These are phyloP conservation scores for Pangasius krempfi DNA, from an alignment of 2,797 vertebrate genomes.

Conservation along the genomic window DNA sequence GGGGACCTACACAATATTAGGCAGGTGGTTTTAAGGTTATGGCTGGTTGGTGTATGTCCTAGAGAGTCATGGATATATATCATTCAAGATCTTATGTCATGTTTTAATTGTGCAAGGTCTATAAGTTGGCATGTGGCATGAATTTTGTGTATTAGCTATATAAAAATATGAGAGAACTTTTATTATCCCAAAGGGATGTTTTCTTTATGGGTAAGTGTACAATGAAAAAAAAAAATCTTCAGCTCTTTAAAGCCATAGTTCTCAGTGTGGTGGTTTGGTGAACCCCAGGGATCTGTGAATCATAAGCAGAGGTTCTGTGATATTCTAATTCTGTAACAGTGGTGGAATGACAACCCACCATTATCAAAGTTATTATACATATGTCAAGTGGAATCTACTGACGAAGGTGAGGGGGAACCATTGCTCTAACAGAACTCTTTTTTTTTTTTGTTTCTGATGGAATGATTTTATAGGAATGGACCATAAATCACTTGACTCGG, in stretches of 20 bases:
- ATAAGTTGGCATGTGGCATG: too few species aligned
- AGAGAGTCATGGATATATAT: background rate
- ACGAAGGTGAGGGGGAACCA: background rate
- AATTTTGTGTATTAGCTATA: too few species aligned
- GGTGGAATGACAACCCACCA: background rate
- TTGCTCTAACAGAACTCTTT: too few species aligned
- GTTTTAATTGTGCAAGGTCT: background rate
- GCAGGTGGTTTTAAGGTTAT: too few species aligned
- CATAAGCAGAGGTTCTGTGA: background rate
- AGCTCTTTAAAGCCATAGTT: background rate
- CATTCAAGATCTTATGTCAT: background rate
- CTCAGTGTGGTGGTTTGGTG: background rate
- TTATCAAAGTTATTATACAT: background rate
- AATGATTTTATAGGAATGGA: background rate
- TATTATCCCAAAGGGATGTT: background rate
- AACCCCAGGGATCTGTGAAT: background rate
- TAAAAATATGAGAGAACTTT: too few species aligned
- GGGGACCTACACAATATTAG: too few species aligned
- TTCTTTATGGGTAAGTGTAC: background rate
- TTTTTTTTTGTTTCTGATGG: background rate
- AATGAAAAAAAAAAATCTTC: background rate
- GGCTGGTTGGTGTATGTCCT: too few species aligned
- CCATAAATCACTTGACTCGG: background rate
- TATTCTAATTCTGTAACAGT: background rate
- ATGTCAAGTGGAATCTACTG: conserved; percentile 9